Percentiles rank a stretch among this genome's conserved stretches.
Evolutionary conservation across 1,140 invertebrate species (phyloP).

Genomic region (Rhopalosiphum maidis): DNA sequence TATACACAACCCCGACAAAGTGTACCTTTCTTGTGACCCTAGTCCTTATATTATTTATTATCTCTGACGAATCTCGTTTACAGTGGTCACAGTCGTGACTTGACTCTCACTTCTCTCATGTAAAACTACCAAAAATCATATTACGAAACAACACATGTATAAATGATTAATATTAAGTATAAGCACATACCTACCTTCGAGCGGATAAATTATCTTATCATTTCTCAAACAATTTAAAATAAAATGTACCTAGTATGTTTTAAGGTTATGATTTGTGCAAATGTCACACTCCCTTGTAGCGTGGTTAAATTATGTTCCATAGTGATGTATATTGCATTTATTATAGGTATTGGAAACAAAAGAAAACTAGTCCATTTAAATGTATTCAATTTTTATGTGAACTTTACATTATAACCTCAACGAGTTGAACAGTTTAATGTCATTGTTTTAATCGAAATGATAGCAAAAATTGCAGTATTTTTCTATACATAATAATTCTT

Average conservation of each 20-base stretch:
- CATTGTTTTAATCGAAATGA: neutral
- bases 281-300: slow-evolving; percentile 2
- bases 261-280: neutral
- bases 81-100: slow-evolving; percentile 2
- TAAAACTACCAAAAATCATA: neutral
- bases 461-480: neutral
- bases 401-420: neutral
- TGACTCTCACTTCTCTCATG: slow-evolving; percentile 10
- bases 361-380: neutral
- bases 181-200: neutral
- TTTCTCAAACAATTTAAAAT: neutral
- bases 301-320: neutral
- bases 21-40: neutral
- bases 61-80: neutral
- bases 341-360: neutral
- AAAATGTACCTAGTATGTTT: neutral
- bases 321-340: neutral
- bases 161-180: neutral
- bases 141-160: neutral
- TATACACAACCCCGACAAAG: neutral
- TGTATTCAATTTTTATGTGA: neutral
- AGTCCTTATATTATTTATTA: neutral
- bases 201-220: neutral
- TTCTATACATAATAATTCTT: neutral
- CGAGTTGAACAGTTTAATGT: neutral